Evolutionary conservation across 1,140 invertebrate genomes (phyloP), one percentile per base, ranked within the genome.

Genomic region (Drosophila nasuta): DNA sequence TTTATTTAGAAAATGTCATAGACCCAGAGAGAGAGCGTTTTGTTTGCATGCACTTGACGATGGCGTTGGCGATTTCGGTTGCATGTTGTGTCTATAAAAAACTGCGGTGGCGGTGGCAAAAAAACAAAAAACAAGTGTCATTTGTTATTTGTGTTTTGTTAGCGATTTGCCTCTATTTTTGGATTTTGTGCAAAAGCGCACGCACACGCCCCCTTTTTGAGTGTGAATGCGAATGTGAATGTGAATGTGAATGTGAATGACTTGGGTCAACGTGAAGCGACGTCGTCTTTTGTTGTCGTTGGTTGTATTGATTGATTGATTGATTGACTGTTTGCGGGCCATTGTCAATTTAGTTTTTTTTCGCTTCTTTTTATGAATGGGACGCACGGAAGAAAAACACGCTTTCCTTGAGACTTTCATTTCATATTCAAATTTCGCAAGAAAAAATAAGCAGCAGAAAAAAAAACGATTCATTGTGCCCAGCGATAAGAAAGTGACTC

Each of bases 311-410:
- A 73, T 71, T 77, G 59, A 76, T 13, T 15, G 38, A 11, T 30
- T 52, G 49, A 13, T 49, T 65, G 41, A 38, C 64, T 72, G 56
- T 54, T 52, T 66, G 69, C 20, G 3, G 8, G 51, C 35, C 20
- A 33, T 54, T 68, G 56, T 75, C 59, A 67, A 79, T 45, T 56
- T 68, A 7, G 20, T 25, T 25, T 25, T 25, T 20, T 25, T 25
- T 25, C 20, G 20, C 20, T 33, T 33, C 5, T 8, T 33, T 7
- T 68, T 17, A 11, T 59, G 82, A 86, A 72, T 81, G 82, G 66
- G 70, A 81, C 75, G 62, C 62, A 43, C 77, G 76, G 83, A 74
- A 86, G 73, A 72, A 82, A 78, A 56, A 43, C 35, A 15, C 30
- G 51, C 62, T 62, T 54, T 74, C 33, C 41, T 30, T 15, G 30